Evolutionary conservation across 1,140 invertebrate genomes (phyloP).

Genomic region (Drosophila lacteicornis): DNA sequence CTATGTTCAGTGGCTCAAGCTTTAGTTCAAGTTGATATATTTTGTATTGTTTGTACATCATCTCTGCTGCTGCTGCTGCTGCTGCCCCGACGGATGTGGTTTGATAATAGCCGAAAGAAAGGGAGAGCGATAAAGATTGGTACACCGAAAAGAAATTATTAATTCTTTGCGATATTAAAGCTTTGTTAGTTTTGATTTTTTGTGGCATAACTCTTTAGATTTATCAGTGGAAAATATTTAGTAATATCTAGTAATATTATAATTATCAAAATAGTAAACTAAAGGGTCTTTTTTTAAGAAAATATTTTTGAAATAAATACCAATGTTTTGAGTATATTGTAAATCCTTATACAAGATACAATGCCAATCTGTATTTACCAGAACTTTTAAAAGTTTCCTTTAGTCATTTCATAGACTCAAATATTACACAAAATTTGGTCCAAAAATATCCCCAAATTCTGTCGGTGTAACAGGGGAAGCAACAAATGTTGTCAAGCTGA

Average conservation of each 20-base stretch:
- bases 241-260: background rate
- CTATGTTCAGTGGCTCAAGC: constrained; percentile 68
- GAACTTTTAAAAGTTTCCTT: background rate
- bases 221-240: background rate
- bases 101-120: constrained; percentile 65
- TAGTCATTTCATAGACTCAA: background rate
- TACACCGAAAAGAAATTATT: constrained; percentile 10
- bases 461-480: constrained; percentile 2
- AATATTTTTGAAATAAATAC: background rate
- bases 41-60: constrained; percentile 68
- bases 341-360: background rate
- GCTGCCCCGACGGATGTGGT: constrained; percentile 71
- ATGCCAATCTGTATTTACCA: background rate
- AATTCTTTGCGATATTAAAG: background rate
- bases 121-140: constrained; percentile 19
- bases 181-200: background rate
- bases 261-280: background rate
- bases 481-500: constrained; percentile 53
- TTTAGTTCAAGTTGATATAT: constrained; percentile 76
- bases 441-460: background rate
- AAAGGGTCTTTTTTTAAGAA: background rate
- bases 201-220: background rate
- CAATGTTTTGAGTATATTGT: background rate
- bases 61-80: constrained; percentile 61
- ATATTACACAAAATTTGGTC: too few species aligned